These are phyloP conservation scores for Scyliorhinus canicula DNA, from an alignment of 2,797 vertebrate genomes.

Conservation along the genomic window DNA sequence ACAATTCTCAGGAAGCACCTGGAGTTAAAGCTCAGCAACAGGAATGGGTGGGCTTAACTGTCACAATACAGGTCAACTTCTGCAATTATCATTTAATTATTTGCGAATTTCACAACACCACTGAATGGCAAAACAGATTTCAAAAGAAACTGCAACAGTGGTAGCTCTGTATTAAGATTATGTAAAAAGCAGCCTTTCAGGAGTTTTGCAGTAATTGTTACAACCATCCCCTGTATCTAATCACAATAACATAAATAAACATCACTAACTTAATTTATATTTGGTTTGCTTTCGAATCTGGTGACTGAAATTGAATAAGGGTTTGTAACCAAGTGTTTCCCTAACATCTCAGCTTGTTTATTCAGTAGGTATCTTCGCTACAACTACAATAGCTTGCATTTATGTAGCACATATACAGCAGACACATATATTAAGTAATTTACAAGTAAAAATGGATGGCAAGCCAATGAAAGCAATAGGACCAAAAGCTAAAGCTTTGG, in stretches of 20 bases:
- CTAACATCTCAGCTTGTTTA: not conserved
- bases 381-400: not conserved
- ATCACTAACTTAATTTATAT: not conserved
- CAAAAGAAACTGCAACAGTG: not conserved
- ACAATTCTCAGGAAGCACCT: not conserved
- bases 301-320: not conserved
- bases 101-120: not conserved
- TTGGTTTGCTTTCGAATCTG: not conserved
- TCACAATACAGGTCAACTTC: not conserved
- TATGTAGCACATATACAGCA: not conserved
- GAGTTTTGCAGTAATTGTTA: not conserved
- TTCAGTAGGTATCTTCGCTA: not conserved
- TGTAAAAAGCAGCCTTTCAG: not conserved
- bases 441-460: not conserved
- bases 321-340: not conserved
- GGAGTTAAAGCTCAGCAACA: not conserved
- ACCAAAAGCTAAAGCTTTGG: not conserved
- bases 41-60: not conserved
- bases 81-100: constrained; percentile 1
- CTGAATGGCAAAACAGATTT: not conserved
- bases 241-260: not conserved
- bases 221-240: not conserved
- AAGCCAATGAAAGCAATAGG: not conserved
- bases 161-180: not conserved
- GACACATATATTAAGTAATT: not conserved